These are phyloP conservation scores for Drosophila sucinea DNA, from an alignment of 1,140 invertebrate genomes.

Conservation along the genomic window DNA sequence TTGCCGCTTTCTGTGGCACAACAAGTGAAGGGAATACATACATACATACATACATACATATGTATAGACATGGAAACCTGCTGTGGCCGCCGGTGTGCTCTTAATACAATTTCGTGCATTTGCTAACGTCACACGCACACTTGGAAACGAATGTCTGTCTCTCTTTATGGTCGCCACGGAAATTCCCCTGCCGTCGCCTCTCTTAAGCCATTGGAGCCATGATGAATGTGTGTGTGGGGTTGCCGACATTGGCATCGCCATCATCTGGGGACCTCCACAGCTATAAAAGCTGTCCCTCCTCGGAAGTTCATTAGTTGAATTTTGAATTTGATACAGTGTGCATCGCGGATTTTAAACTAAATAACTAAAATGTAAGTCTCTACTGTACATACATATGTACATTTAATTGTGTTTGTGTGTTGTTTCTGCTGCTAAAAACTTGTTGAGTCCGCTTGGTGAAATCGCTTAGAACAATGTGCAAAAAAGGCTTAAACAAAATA, in stretches of 20 bases:
- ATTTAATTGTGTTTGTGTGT: not conserved
- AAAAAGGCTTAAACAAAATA: not conserved
- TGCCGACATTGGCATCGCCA: constrained; percentile 33
- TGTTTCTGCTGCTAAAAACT: constrained; percentile 21
- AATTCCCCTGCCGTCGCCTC: constrained; percentile 3
- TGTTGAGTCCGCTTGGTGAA: not conserved
- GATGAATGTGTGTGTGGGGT: constrained; percentile 32
- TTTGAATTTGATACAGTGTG: constrained; percentile 70
- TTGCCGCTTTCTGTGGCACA: constrained; percentile 44
- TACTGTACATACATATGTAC: not conserved
- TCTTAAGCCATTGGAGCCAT: not conserved
- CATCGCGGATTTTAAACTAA: constrained; percentile 43
- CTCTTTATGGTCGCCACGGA: constrained; percentile 43
- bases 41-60: constrained; percentile 14
- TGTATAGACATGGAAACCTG: constrained; percentile 13
- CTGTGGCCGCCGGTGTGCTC: constrained; percentile 7
- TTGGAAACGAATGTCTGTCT: constrained; percentile 20
- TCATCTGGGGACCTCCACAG: not conserved
- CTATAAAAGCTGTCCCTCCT: constrained; percentile 62
- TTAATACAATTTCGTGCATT: constrained; percentile 21
- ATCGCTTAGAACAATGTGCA: constrained; percentile 23
- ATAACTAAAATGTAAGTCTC: constrained; percentile 56
- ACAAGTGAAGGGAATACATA: constrained; percentile 2
- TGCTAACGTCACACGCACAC: constrained; percentile 37
- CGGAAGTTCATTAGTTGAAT: constrained; percentile 40